Evolutionary conservation across 2,888 invertebrate species (phyloP).

Genomic region (Phragmatobia fuliginosa): DNA sequence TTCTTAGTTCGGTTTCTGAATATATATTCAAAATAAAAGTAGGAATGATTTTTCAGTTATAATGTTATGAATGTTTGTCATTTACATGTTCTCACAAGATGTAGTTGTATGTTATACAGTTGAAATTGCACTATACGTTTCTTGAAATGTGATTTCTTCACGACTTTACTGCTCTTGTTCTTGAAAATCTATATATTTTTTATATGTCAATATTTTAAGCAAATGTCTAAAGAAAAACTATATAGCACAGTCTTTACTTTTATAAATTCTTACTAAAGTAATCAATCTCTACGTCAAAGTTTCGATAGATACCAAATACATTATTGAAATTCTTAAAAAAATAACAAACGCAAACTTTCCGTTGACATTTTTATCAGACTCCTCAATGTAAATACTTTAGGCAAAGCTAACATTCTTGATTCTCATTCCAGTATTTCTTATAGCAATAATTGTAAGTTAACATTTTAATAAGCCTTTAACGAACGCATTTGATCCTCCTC

Average conservation of each 20-base stretch:
- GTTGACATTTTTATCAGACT: no score
- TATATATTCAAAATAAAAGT: background rate
- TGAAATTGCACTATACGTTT: background rate
- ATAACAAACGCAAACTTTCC: no score
- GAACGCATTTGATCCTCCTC: conserved; percentile 41
- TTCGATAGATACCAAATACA: no score
- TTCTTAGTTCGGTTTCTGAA: background rate
- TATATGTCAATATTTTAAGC: no score
- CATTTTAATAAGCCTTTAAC: conserved; percentile 25
- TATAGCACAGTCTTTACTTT: background rate
- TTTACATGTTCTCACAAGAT: no score
- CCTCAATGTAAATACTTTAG: background rate
- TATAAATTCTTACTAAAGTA: background rate
- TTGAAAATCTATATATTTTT: no score
- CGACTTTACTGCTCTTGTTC: background rate
- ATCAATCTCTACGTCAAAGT: no score
- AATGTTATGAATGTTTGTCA: background rate
- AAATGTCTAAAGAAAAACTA: background rate
- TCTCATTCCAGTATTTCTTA: background rate
- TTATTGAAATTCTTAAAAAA: no score
- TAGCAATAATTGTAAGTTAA: background rate
- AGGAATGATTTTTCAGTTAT: background rate
- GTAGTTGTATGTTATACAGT: background rate
- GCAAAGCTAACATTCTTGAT: background rate
- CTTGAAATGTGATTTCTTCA: background rate